Conservation (phyloP, 2,888 invertebrate genomes). For the Chironomus tentans region DNA sequence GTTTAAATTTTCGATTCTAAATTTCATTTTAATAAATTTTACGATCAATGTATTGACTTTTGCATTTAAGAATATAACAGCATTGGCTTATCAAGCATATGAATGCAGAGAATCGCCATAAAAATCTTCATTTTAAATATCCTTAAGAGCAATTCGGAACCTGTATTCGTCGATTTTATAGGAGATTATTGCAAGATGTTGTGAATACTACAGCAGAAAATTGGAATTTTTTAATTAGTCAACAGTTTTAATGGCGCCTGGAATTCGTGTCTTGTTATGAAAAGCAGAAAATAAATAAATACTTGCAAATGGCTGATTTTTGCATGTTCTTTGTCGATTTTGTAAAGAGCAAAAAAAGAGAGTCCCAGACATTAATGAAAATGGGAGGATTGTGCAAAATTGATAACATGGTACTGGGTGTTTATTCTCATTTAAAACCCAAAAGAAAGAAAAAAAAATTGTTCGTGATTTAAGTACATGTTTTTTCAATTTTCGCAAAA, state of each 20-base stretch:
- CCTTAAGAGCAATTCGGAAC: not conserved
- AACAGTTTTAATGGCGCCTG: not conserved
- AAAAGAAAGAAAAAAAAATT: not conserved
- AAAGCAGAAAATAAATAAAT: not conserved
- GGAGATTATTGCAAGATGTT: not conserved
- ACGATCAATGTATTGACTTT: not conserved
- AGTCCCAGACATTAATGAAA: not conserved
- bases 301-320: conserved; percentile 9
- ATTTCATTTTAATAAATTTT: not conserved
- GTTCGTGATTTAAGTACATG: conserved; percentile 14
- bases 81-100: not conserved
- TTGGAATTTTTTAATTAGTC: conserved; percentile 4
- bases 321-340: not conserved
- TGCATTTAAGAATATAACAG: not conserved
- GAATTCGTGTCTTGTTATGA: not conserved
- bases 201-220: not conserved
- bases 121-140: not conserved
- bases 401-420: not conserved
- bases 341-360: not conserved
- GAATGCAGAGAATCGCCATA: not conserved
- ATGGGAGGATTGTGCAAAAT: not conserved
- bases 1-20: not conserved
- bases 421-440: not conserved
- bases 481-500: conserved; percentile 11
- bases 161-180: not conserved